A percentile compares a stretch with the other conserved stretches of the same genome.
phyloP scores from a whole-genome alignment of 1,140 invertebrate genomes.

The Zaprionus ornatus region DNA sequence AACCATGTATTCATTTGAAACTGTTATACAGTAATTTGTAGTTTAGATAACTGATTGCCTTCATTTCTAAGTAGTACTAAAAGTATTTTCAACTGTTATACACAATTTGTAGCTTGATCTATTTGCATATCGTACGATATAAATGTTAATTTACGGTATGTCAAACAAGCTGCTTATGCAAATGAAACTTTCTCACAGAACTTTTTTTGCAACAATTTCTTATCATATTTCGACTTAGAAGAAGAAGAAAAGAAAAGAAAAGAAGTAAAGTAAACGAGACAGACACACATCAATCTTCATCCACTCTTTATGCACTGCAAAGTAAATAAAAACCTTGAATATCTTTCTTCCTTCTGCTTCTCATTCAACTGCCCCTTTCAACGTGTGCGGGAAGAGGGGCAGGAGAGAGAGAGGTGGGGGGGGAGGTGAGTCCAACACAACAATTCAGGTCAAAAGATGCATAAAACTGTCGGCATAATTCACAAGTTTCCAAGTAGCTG shows the following conservation, averaged over 20 bases:
- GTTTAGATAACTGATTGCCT: too few species aligned
- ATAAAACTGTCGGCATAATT: constrained; percentile 64
- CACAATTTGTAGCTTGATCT: neutral
- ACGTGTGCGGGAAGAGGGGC: too few species aligned
- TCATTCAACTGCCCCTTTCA: neutral
- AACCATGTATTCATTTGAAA: too few species aligned
- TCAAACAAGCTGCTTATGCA: constrained; percentile 6
- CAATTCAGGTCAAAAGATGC: constrained; percentile 42
- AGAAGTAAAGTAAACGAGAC: neutral
- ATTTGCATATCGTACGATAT: neutral
- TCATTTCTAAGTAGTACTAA: too few species aligned
- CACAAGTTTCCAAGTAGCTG: constrained; percentile 49
- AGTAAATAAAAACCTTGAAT: constrained; percentile 22
- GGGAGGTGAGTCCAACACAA: constrained; percentile 3
- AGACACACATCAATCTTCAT: constrained; percentile 34
- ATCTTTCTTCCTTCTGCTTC: neutral
- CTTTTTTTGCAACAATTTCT: neutral
- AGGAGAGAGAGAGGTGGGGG: neutral
- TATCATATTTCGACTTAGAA: neutral
- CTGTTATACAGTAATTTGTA: too few species aligned
- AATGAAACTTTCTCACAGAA: neutral
- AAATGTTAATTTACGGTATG: constrained; percentile 4
- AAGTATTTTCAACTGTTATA: neutral
- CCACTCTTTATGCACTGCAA: constrained; percentile 1
- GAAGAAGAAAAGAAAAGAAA: neutral